Base-by-base conservation (phyloP, 2,888 invertebrate genomes). In the Nowickia ferox region DNA sequence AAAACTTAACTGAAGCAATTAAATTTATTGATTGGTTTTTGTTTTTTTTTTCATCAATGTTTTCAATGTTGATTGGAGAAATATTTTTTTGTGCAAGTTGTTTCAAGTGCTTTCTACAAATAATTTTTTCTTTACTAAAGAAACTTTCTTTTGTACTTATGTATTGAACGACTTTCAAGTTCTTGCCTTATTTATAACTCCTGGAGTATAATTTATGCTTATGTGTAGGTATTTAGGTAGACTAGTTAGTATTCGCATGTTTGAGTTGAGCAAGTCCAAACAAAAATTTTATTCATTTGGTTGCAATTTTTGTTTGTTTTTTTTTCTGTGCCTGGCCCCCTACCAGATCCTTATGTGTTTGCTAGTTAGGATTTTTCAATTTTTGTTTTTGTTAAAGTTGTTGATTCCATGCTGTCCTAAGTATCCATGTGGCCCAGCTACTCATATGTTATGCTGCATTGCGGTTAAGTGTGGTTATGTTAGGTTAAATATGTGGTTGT, bases 401-500 rank as follows among this genome's bases (percentile, higher is more conserved):
- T 76, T 69, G 69, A 57, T 71, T 82, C 19, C 57, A 71, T 63
- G 59, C 77, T 69, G 76, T 68, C 59, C 63, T 59, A 74, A 84
- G 80, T 81, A 69, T 78, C 77, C 81, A 78, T 75, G 63, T 85
- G 87, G 84, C 88, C 85, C 85, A 87, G 69, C 78, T 88, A 78
- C 74, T 78, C 88, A 87, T 86, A 86, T 88, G 89, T 87, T 88
- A 87, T 84, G 86, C 80, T 87, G 83, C 87, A 65, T 77, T 87
- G 88, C 80, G 88, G 88, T 88, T 80, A 87, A 77, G 83, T 86
- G 84, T 79, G 87, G 87, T 86, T 87, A 87, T 87, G 87, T 87
- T 88, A 77, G 87, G 87, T 89, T 90, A 91, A 88, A 90, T 89
- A 89, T 90, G 91, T 88, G 91, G 89, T 89, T 84, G 85, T 78